Evolutionary conservation across 2,888 invertebrate genomes (phyloP), one percentile per base, ranked within the genome.

Genomic region (Gari tellinella): DNA sequence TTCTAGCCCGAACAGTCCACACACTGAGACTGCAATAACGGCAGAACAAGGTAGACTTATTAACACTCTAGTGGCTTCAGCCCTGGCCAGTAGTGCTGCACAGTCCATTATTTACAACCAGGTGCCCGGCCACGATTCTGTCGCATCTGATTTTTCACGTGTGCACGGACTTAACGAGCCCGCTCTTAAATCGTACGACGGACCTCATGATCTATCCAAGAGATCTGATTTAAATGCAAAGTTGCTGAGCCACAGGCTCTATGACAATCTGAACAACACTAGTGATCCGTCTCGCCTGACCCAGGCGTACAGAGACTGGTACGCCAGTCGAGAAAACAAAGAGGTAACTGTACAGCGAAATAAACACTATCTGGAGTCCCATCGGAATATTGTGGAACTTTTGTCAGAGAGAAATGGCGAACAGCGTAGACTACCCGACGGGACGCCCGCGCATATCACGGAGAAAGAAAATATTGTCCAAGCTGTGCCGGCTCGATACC

Each of bases 391-490:
- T 25, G 75, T 64, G 4, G 79, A 68, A 25, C 66, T 79, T 23
- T 41, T 79, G 51, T 62, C 75, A 0, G 79, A 69, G 37, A 52
- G 66, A 15, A 55, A 45, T 2, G 60, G 25, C 4, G 74, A 64
- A 2, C 14, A 23, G 4, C 25, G 21, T 17, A 43, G 55, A 25
- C 56, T 40, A 1, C 25, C 49, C 12, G 65, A 74, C 14, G 45
- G 51, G 8, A 52, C 57, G 15, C 40, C 79, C 2, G 17, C 40
- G 25, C 69, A 62, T 10, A 49, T 56, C 14, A 51, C 66, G 25
- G 79, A 75, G 45, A 79, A 79, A 55, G 79, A 79, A 41, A 79
- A 79, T 49, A 69, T 79, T 26, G 58, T 79, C 1, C 72, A 75
- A 19, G 26, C 68, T 52, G 73, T 74, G 1, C 70, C 78, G 10